Base-by-base conservation (phyloP, 2,113 vertebrate species). In the Pao palembangensis region DNA sequence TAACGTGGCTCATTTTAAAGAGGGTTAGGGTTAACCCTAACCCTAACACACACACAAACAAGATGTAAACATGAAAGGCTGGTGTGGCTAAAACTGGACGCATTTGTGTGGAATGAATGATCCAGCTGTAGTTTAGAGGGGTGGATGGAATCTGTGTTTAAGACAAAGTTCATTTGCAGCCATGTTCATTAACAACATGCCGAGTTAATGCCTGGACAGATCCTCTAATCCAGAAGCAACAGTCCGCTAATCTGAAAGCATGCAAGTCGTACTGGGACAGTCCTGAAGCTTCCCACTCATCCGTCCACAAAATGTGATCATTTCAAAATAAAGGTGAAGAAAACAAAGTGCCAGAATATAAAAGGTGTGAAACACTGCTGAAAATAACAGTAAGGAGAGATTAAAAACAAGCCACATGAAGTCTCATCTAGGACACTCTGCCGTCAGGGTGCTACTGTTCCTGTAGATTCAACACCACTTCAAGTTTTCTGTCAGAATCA, bases 191-290 rank as follows among this genome's bases (percentile, higher is more conserved):
- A 55, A 42, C 51, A 61, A 51, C 31, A 58, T 16, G 23, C 4
- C 69, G 15, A 47, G 17, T 15, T 51, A 55, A 68, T 42, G 51
- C 58, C 38, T 49, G 55, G 61, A 63, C 62, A 63, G 70, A 75
- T 58, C 64, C 42, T 80, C 78, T 85, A 53, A 83, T 69, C 64
- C 62, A 50, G 17, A 73, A 46, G 34, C 83, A 51, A 52, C 80
- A 58, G 79, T 83, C 70, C 41, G 80, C 71, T 76, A 67, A 48
- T 77, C 70, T 82, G 76, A 47, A 42, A 71, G 64, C 61, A 56
- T 3, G 10, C 8, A 38, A 38, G 34, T 8, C 8, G 8, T 38
- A 11, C 34, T 12, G 11, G 34, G 34, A 38, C 56, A 60, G 69
- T 71, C 58, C 31, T 34, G 47, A 44, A 58, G 61, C 61, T 8